Percentiles rank a stretch among this genome's conserved stretches.
Evolutionary conservation across 2,797 vertebrate genomes (phyloP).

Genomic region (Acipenser oxyrinchus): DNA sequence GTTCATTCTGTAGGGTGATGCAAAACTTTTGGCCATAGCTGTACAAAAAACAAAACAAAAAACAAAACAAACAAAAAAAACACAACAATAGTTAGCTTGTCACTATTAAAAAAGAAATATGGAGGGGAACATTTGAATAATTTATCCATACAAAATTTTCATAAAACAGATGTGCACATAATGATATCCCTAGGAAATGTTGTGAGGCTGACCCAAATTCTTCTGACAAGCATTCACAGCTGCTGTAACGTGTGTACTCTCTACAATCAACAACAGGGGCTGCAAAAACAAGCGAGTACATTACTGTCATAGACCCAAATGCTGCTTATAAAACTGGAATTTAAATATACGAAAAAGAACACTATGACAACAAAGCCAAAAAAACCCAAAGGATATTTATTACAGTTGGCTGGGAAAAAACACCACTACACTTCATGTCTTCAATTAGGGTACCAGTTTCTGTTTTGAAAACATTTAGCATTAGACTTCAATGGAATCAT

Average conservation of each 20-base stretch:
- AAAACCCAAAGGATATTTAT: constrained; percentile 8
- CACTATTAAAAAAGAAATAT: too few relatives aligned
- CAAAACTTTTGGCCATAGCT: too few relatives aligned
- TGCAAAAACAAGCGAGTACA: not conserved
- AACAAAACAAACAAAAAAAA: too few relatives aligned
- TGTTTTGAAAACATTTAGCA: too few relatives aligned
- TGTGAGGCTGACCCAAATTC: constrained; percentile 39
- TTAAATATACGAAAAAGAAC: constrained; percentile 7
- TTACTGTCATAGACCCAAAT: not conserved
- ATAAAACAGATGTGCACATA: constrained; percentile 17
- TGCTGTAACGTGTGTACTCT: constrained; percentile 28
- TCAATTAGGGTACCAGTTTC: too few relatives aligned
- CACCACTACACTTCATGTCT: too few relatives aligned
- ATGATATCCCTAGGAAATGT: constrained; percentile 25
- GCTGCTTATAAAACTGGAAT: not conserved
- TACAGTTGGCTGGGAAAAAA: constrained; percentile 18
- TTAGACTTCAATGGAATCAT: too few relatives aligned
- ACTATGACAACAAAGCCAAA: not conserved
- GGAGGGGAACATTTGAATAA: too few relatives aligned
- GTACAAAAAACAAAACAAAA: too few relatives aligned
- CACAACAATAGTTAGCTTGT: too few relatives aligned
- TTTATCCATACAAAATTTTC: not conserved
- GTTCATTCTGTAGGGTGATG: too few relatives aligned
- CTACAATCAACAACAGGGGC: constrained; percentile 27
- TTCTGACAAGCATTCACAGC: constrained; percentile 38